Base-by-base conservation (phyloP, 1,140 invertebrate genomes). In the Metopolophium dirhodum region DNA sequence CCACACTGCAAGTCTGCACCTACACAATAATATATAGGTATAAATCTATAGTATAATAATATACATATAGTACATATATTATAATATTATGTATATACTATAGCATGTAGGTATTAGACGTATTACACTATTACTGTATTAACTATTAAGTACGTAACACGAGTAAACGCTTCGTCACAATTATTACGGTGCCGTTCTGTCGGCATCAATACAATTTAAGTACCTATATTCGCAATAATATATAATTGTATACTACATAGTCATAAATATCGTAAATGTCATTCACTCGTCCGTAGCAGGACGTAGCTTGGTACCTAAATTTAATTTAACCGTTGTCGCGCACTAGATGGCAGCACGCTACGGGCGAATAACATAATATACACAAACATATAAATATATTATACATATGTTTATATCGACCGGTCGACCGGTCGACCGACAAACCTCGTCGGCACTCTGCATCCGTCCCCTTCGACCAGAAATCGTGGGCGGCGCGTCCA, bases 401-500 rank as follows among this genome's bases (percentile, higher is more conserved):
- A 77, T 35, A n/a, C n/a, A n/a, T 68, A 68, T n/a, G 30, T 68
- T 23, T 35, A 23, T 88, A 88, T 88, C 47, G 87, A 88, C 87
- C 87, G 47, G 87, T 26, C 86, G 86, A 77, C 61, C 61, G 61
- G 87, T 26, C 86, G 86, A 77, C 61, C 61, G 61, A 77, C 61
- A 77, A n/a, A 77, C n/a, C 61, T 47, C 47, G 86, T 88, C 30
- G 30, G 30, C 30, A 35, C 87, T 49, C n/a, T 18, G 45, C 45
- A 23, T 54, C 35, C 35, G 49, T 54, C 51, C 49, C n/a, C 51
- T n/a, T n/a, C 86, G 18, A 20, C 45, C n/a, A 35, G 86, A 49
- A 49, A 89, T 35, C 87, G 87, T 89, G 87, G 87, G 90, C 68
- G 68, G 90, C n/a, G 90, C 90, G 68, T 35, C 82, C n/a, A 85